Percentiles rank a stretch among this genome's conserved stretches.
These are phyloP conservation scores for Plebejus anna DNA, from an alignment of 2,888 invertebrate species.

Conservation along the genomic window DNA sequence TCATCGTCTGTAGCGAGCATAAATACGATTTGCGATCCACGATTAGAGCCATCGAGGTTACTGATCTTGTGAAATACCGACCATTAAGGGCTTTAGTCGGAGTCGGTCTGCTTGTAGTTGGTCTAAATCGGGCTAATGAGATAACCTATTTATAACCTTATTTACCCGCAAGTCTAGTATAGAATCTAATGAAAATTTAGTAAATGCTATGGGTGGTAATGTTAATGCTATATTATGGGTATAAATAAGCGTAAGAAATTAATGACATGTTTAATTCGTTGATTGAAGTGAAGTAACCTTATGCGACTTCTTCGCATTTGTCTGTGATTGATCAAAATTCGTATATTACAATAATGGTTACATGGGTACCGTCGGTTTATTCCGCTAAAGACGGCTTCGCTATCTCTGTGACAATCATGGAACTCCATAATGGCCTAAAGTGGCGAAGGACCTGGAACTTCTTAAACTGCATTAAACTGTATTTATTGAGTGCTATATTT, in stretches of 20 bases:
- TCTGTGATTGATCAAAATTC: no score
- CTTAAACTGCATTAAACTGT: not conserved
- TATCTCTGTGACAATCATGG: not conserved
- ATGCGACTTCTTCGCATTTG: no score
- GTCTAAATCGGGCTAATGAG: constrained; percentile 27
- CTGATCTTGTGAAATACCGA: constrained; percentile 36
- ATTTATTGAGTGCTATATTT: not conserved
- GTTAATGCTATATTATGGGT: no score
- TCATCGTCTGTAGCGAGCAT: not conserved
- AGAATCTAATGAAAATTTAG: not conserved
- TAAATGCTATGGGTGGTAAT: no score
- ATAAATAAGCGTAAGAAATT: no score
- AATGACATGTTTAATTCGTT: no score
- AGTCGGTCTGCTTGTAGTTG: constrained; percentile 32
- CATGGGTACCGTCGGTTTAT: no score
- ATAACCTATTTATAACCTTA: not conserved
- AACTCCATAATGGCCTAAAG: not conserved
- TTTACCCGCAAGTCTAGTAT: not conserved
- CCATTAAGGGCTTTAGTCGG: constrained; percentile 31
- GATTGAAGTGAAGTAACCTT: no score
- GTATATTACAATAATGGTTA: no score
- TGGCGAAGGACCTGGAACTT: not conserved
- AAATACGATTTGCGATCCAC: constrained; percentile 33
- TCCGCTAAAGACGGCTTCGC: no score
- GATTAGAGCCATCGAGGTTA: constrained; percentile 36